A percentile compares a stretch with the other conserved stretches of the same genome.
Evolutionary conservation across 2,888 invertebrate genomes (phyloP).

Genomic region (Spisula subtruncata): DNA sequence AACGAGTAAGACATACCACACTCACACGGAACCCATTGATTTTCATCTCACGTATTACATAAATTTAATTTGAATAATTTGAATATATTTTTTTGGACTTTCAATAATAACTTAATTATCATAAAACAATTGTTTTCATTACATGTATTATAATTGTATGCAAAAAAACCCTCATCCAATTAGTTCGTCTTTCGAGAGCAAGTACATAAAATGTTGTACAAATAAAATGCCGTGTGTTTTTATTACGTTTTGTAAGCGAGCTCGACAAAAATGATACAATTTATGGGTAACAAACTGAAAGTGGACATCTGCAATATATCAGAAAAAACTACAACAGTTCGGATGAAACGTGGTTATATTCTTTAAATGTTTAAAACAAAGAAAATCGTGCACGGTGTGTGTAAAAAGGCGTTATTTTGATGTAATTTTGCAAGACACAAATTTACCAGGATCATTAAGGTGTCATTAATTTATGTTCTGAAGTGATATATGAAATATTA

Average conservation of each 20-base stretch:
- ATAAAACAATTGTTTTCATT: no score
- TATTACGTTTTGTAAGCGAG: background rate
- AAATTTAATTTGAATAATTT: no score
- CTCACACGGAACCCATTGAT: no score
- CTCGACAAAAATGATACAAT: background rate
- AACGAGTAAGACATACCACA: no score
- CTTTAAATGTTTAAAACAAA: conserved; percentile 40
- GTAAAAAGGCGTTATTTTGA: conserved; percentile 47
- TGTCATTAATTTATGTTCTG: conserved; percentile 44
- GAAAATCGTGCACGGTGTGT: conserved; percentile 41
- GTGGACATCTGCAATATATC: background rate
- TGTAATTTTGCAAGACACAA: conserved; percentile 35
- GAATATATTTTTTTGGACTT: no score
- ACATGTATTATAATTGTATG: no score
- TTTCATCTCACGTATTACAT: no score
- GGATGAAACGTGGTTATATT: conserved; percentile 4
- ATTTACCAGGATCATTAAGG: conserved; percentile 48
- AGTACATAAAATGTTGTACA: background rate
- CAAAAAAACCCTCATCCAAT: no score
- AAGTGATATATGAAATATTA: conserved; percentile 52
- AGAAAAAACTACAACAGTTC: background rate
- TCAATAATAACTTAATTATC: no score
- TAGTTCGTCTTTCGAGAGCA: background rate
- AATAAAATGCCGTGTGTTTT: background rate
- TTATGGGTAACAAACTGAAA: background rate